Conservation (phyloP, 2,888 invertebrate species). For the Alcis repandata region DNA sequence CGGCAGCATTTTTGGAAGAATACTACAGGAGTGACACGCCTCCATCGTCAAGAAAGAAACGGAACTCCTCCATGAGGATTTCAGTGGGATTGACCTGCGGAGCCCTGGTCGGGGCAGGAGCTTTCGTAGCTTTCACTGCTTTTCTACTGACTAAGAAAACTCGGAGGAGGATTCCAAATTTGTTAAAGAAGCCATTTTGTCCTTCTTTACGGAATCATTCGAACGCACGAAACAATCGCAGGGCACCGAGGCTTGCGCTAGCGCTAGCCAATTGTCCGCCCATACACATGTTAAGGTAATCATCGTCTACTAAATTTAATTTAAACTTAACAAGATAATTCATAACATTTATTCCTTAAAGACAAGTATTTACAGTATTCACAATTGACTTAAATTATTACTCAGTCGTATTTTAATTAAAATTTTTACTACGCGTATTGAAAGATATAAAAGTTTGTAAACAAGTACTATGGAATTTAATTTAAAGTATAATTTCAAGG, state of each 20-base stretch:
- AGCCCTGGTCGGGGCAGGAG: conserved; percentile 82
- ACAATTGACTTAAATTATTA: too few species aligned
- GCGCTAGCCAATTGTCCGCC: conserved; percentile 81
- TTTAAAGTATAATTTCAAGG: too few species aligned
- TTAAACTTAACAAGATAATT: background rate
- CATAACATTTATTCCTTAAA: too few species aligned
- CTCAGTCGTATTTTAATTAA: too few species aligned
- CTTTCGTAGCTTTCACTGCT: conserved; percentile 87
- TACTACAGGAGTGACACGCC: conserved; percentile 85
- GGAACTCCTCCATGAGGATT: conserved; percentile 82
- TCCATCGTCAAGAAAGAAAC: conserved; percentile 75
- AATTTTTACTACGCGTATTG: too few species aligned
- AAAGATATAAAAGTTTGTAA: too few species aligned
- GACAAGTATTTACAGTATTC: too few species aligned
- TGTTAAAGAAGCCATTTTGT: conserved; percentile 82
- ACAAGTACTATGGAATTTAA: too few species aligned
- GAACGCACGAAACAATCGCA: conserved; percentile 76
- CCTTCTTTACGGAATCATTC: conserved; percentile 73
- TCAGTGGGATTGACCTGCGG: conserved; percentile 80
- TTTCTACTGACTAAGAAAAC: conserved; percentile 87
- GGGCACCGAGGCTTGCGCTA: conserved; percentile 77
- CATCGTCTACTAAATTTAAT: conserved; percentile 1
- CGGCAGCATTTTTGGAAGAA: conserved; percentile 87
- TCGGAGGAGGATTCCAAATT: conserved; percentile 72
- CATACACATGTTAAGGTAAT: conserved; percentile 79